These are phyloP conservation scores for Prinia subflava DNA, from an alignment of 2,113 vertebrate species.

Conservation along the genomic window DNA sequence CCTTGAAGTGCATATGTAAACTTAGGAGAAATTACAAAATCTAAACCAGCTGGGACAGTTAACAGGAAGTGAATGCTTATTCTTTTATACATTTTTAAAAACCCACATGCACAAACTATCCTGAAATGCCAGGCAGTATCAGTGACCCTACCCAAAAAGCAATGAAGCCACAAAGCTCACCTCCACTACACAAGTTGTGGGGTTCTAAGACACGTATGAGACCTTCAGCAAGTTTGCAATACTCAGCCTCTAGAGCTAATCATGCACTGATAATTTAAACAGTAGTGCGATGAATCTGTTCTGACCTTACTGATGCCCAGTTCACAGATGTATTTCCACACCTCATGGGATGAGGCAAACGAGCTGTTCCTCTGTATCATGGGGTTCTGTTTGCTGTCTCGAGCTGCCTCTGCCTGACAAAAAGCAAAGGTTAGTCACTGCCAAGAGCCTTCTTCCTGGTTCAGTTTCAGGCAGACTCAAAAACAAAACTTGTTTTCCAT, in stretches of 20 bases:
- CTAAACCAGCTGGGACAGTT: neutral
- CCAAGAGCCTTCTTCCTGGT: neutral
- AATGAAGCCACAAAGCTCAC: neutral
- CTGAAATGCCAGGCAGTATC: neutral
- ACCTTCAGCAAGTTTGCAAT: neutral
- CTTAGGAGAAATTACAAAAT: neutral
- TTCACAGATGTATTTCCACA: slow-evolving; percentile 98
- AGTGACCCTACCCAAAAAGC: neutral
- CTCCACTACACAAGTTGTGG: neutral
- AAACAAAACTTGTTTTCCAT: neutral
- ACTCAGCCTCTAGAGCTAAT: neutral
- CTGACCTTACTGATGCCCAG: slow-evolving; percentile 91
- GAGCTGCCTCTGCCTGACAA: slow-evolving; percentile 83
- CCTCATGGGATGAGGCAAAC: slow-evolving; percentile 94
- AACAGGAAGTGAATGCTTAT: neutral
- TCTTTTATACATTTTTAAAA: neutral
- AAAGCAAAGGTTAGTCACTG: neutral
- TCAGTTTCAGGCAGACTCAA: neutral
- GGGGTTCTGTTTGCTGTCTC: slow-evolving; percentile 93
- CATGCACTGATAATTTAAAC: neutral
- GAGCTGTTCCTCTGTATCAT: slow-evolving; percentile 97
- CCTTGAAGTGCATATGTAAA: neutral
- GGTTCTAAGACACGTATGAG: neutral
- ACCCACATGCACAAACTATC: neutral
- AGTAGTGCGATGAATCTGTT: neutral